These are phyloP conservation scores for Sphenodon punctatus DNA, from an alignment of 2,797 vertebrate genomes.

Conservation along the genomic window DNA sequence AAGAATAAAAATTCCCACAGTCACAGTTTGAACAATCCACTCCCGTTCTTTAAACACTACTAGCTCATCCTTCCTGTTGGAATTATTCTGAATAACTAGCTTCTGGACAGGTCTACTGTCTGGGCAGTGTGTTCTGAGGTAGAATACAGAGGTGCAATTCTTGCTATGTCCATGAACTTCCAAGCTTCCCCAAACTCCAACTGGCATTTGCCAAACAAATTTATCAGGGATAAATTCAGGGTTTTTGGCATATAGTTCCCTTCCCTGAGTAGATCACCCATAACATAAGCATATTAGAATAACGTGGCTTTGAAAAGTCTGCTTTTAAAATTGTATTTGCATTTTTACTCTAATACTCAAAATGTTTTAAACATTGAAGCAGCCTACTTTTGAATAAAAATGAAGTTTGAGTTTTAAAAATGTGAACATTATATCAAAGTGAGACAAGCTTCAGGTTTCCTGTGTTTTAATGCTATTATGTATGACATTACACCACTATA, in stretches of 20 bases:
- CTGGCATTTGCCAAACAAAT: neutral
- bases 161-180: too few species aligned
- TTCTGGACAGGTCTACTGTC: neutral
- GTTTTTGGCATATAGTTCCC: neutral
- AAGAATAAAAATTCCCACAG: neutral
- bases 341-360: neutral
- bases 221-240: slow-evolving; percentile 1
- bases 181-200: too few species aligned
- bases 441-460: neutral
- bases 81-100: neutral
- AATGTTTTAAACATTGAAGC: slow-evolving; percentile 28
- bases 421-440: neutral
- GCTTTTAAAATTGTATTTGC: neutral
- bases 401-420: slow-evolving; percentile 4
- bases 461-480: slow-evolving; percentile 1
- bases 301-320: neutral
- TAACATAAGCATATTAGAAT: neutral
- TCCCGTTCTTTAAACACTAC: neutral
- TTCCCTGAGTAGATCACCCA: neutral
- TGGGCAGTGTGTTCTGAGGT: neutral
- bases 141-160: neutral
- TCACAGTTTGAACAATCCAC: neutral
- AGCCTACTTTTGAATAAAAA: slow-evolving; percentile 22
- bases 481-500: neutral
- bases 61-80: neutral